Evolutionary conservation across 2,797 vertebrate species (phyloP), one percentile per base, ranked within the genome.

Genomic region (Ceyx erithaca): DNA sequence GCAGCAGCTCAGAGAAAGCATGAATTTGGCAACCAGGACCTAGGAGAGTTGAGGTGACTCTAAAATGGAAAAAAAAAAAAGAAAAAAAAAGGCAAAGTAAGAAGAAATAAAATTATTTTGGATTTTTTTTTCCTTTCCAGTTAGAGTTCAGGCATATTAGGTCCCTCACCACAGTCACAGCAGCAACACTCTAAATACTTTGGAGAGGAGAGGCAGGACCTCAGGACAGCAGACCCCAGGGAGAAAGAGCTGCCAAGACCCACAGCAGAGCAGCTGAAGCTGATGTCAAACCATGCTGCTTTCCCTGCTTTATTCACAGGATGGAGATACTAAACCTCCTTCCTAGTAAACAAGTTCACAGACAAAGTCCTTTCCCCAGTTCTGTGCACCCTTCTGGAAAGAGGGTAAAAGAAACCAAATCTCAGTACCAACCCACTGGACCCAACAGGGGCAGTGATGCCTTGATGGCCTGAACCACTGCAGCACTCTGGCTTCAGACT

Each of bases 21-120:
- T 4, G 0, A 20, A 8, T 31, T 46, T 51, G 40, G 66, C 37
- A 70, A 10, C 13, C 40, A 26, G 25, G 16, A 49, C 43, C 33
- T 62, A 31, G 26, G 31, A 54, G 23, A 85, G 76, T 68, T 85
- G 28, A 54, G 5, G n/a, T 40, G 40, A 33, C 57, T 67, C n/a
- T 67, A 9, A 12, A 90, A 78, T 3, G 10, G 35, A 37, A 37
- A 37, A 37, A 37, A 37, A 37, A 10, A 37, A 37, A 35, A 35
- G 79, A 76, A 82, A 86, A 90, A 18, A 30, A 69, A 55, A 52
- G 52, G 54, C 78, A 83, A 79, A 68, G 22, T 46, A 90, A 68
- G 49, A 64, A 68, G 14, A 67, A 89, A 80, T 52, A 37, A 70
- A 21, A 30, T 85, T 43, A 58, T 40, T 93, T 52, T 14, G 14